phyloP scores from a whole-genome alignment of 2,888 invertebrate genomes.

The Willowsia nigromaculata region DNA sequence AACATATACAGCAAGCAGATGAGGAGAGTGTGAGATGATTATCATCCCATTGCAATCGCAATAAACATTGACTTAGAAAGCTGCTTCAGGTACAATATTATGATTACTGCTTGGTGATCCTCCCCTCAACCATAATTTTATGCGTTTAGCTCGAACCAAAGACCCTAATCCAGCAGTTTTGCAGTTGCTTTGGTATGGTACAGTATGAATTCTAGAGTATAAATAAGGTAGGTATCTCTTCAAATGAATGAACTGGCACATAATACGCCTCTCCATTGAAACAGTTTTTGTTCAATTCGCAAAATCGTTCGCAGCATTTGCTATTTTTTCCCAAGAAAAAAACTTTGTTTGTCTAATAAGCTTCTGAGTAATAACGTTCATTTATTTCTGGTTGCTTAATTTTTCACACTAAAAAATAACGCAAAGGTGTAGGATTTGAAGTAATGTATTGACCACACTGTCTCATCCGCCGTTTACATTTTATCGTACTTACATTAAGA shows the following conservation, averaged over 20 bases:
- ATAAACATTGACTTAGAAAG: conserved; percentile 3
- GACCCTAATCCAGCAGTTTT: conserved; percentile 2
- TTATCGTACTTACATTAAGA: too few relatives aligned
- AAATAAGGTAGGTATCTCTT: too few relatives aligned
- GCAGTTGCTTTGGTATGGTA: not conserved
- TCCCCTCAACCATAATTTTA: conserved; percentile 30
- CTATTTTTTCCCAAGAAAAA: too few relatives aligned
- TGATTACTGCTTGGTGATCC: not conserved
- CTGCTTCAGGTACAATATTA: conserved; percentile 36
- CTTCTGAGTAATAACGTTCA: too few relatives aligned
- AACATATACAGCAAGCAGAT: not conserved
- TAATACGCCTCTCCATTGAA: too few relatives aligned
- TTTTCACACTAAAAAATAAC: too few relatives aligned
- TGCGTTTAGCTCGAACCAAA: not conserved
- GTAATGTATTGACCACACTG: conserved; percentile 10
- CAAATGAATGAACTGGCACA: not conserved
- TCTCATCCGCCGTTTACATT: conserved; percentile 2
- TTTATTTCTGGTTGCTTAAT: too few relatives aligned
- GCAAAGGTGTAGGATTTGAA: too few relatives aligned
- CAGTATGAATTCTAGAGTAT: too few relatives aligned
- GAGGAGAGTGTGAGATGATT: not conserved
- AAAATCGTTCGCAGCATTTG: too few relatives aligned
- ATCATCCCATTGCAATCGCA: conserved; percentile 31
- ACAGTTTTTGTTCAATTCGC: too few relatives aligned
- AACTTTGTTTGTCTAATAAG: too few relatives aligned